Evolutionary conservation across 2,888 invertebrate species (phyloP).

Genomic region (Cerceris rybyensis): DNA sequence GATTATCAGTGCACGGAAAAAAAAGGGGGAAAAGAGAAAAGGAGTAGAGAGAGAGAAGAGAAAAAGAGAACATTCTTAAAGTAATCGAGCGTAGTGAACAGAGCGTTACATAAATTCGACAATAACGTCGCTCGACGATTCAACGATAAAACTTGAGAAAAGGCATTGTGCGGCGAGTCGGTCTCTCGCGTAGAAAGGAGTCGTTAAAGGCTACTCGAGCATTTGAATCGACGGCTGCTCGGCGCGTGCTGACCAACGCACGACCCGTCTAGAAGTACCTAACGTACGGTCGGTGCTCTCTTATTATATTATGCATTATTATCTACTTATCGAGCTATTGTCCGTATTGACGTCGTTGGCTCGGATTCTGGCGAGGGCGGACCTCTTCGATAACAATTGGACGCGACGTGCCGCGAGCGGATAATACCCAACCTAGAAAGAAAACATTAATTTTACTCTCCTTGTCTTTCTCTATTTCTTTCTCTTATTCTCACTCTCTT

Average conservation of each 20-base stretch:
- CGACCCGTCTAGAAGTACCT: conserved; percentile 46
- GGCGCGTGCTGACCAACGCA: conserved; percentile 75
- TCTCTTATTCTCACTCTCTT: neutral
- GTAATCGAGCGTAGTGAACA: conserved; percentile 60
- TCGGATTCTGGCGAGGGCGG: conserved; percentile 68
- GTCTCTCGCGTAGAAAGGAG: conserved; percentile 63
- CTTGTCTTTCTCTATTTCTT: neutral
- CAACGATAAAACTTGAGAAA: conserved; percentile 68
- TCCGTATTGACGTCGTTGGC: conserved; percentile 76
- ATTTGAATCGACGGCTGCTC: conserved; percentile 70
- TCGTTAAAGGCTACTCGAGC: conserved; percentile 69
- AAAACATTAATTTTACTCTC: conserved; percentile 2
- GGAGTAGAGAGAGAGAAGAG: conserved; percentile 6
- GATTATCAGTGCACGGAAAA: conserved; percentile 6
- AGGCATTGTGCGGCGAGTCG: conserved; percentile 62
- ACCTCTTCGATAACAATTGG: conserved; percentile 55
- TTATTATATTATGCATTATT: conserved; percentile 79
- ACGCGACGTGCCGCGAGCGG: conserved; percentile 37
- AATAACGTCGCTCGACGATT: conserved; percentile 61
- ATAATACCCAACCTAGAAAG: conserved; percentile 15
- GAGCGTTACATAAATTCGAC: conserved; percentile 64
- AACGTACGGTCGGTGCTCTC: conserved; percentile 65
- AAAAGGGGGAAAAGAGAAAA: conserved; percentile 1
- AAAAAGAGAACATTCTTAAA: conserved; percentile 40
- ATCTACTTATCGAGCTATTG: conserved; percentile 79